phyloP scores from a whole-genome alignment of 2,113 vertebrate species.

The Erythrocercus mccallii region DNA sequence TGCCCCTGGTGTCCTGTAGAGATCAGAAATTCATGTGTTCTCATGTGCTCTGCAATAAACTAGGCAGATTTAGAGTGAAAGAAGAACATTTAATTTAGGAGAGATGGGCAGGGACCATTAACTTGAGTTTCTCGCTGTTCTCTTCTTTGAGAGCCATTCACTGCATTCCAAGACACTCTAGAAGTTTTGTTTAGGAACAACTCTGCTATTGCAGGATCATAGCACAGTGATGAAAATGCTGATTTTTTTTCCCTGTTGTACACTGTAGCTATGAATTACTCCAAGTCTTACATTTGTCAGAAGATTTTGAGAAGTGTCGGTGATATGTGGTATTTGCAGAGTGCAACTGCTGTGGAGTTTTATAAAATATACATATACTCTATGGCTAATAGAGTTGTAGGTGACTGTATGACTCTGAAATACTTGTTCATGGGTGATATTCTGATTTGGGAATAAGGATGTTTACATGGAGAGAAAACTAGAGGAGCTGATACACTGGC shows the following conservation, averaged over 20 bases:
- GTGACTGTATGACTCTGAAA: not conserved
- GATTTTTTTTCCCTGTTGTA: not conserved
- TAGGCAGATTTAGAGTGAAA: not conserved
- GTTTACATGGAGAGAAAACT: not conserved
- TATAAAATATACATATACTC: not conserved
- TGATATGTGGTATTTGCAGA: not conserved
- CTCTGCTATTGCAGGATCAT: not conserved
- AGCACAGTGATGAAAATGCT: not conserved
- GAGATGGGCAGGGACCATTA: not conserved
- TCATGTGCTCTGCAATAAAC: not conserved
- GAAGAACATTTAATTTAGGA: not conserved
- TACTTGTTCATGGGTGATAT: not conserved
- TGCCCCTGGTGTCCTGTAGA: not conserved
- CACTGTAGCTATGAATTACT: not conserved
- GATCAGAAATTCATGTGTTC: not conserved
- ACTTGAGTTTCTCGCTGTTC: not conserved
- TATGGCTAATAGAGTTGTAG: not conserved
- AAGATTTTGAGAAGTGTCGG: not conserved
- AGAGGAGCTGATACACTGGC: not conserved
- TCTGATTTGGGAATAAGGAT: not conserved
- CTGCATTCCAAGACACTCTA: not conserved
- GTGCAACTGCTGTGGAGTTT: not conserved
- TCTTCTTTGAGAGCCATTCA: not conserved
- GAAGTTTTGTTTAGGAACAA: not conserved
- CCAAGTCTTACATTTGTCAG: not conserved